phyloP scores from a whole-genome alignment of 2,888 invertebrate species.

The Apodemia mormo region DNA sequence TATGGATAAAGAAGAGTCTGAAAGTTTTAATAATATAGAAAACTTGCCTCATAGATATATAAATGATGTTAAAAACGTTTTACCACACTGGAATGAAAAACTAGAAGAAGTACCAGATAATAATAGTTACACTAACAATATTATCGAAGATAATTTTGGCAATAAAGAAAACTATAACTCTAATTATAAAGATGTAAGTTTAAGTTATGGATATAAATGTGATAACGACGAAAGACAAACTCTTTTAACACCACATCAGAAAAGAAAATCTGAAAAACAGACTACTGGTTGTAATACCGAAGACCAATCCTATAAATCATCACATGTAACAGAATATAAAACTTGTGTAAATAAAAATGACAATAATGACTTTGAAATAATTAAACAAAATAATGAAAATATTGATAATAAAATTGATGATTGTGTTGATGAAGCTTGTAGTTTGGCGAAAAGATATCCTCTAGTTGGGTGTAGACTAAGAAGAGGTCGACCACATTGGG shows the following conservation, averaged over 20 bases:
- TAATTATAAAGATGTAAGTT: background rate
- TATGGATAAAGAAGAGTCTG: background rate
- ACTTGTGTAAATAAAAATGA: background rate
- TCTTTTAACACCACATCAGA: background rate
- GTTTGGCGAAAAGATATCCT: slow-evolving; percentile 63
- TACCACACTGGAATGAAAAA: background rate
- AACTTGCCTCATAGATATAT: background rate
- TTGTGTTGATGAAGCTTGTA: slow-evolving; percentile 44
- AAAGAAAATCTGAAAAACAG: no score
- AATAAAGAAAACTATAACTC: background rate
- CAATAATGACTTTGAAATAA: background rate
- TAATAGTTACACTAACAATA: background rate
- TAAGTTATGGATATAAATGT: background rate
- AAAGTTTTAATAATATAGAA: background rate
- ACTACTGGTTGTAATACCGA: background rate
- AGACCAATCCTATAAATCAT: background rate
- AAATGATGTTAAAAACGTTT: background rate
- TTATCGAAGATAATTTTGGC: background rate
- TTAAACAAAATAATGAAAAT: background rate
- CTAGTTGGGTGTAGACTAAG: slow-evolving; percentile 66
- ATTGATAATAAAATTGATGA: slow-evolving; percentile 29
- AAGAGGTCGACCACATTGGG: slow-evolving; percentile 73
- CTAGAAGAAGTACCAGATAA: background rate
- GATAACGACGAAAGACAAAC: background rate
- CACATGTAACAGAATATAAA: background rate